Evolutionary conservation across 2,797 vertebrate species (phyloP).

Genomic region (Poliocrania exsul): DNA sequence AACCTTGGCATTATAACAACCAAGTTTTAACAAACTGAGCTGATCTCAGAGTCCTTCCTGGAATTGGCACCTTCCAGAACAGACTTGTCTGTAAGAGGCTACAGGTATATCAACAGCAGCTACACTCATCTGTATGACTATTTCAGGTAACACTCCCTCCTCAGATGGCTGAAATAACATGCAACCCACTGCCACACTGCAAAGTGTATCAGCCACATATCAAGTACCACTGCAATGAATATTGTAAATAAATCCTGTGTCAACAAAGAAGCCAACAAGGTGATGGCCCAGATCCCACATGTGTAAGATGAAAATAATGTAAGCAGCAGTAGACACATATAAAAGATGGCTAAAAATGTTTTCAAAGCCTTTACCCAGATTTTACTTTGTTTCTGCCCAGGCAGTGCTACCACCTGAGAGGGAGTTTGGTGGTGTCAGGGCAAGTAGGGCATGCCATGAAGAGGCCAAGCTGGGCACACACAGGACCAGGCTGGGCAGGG

Average conservation of each 20-base stretch:
- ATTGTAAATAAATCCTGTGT: neutral
- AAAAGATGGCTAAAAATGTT: neutral
- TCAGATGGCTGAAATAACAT: neutral
- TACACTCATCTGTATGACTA: neutral
- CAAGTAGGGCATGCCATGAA: neutral
- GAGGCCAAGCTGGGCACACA: neutral
- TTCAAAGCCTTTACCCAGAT: neutral
- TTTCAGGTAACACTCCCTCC: neutral
- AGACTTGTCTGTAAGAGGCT: neutral
- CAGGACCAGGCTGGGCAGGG: neutral
- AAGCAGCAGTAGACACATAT: neutral
- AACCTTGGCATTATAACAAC: too few relatives aligned
- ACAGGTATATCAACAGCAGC: neutral
- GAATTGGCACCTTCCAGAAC: neutral
- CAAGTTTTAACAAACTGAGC: too few relatives aligned
- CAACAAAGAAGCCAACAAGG: neutral
- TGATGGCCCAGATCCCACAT: neutral
- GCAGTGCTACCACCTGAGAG: neutral
- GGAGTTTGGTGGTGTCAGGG: neutral
- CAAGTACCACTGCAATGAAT: neutral
- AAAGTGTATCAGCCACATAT: neutral
- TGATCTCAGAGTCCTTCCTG: neutral
- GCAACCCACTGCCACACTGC: neutral
- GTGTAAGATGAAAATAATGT: neutral
- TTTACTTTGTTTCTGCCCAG: neutral